A percentile compares a stretch with the other conserved stretches of the same genome.
Conservation (phyloP, 2,888 invertebrate genomes). For the Oxyscelio sp. region DNA sequence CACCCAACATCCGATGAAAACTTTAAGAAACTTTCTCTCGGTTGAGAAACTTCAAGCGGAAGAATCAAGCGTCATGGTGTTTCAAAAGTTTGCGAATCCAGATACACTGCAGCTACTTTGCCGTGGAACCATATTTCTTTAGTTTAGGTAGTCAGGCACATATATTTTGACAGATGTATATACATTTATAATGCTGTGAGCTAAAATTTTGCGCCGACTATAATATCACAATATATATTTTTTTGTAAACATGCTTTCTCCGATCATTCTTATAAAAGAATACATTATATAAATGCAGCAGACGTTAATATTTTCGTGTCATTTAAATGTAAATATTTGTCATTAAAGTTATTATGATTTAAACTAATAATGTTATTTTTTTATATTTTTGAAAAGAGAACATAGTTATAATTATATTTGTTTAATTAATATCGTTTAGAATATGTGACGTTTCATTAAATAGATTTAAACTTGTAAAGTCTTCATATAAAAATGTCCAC, state of each 20-base stretch:
- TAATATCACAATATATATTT: conserved; percentile 25
- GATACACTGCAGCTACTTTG: conserved; percentile 64
- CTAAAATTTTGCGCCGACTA: conserved; percentile 25
- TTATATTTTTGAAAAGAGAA: no score
- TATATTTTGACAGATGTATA: conserved; percentile 57
- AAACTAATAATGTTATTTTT: no score
- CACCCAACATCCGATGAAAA: conserved; percentile 70
- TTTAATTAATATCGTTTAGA: no score
- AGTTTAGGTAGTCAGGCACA: conserved; percentile 51
- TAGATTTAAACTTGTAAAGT: no score
- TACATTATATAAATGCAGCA: conserved; percentile 19
- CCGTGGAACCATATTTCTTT: conserved; percentile 60
- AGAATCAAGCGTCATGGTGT: conserved; percentile 74
- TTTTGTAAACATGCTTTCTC: conserved; percentile 33
- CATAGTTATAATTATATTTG: no score
- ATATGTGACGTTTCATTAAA: no score
- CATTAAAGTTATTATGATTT: no score
- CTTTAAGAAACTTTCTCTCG: conserved; percentile 63
- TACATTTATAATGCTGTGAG: conserved; percentile 10
- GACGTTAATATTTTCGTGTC: conserved; percentile 19
- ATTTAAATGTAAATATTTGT: conserved; percentile 44
- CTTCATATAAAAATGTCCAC: no score
- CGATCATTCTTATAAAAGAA: conserved; percentile 38
- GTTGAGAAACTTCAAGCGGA: conserved; percentile 61
- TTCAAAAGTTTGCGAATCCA: conserved; percentile 67